Percentiles rank a stretch among this genome's conserved stretches.
Evolutionary conservation across 2,113 vertebrate genomes (phyloP).

Genomic region (Carassius gibelio): DNA sequence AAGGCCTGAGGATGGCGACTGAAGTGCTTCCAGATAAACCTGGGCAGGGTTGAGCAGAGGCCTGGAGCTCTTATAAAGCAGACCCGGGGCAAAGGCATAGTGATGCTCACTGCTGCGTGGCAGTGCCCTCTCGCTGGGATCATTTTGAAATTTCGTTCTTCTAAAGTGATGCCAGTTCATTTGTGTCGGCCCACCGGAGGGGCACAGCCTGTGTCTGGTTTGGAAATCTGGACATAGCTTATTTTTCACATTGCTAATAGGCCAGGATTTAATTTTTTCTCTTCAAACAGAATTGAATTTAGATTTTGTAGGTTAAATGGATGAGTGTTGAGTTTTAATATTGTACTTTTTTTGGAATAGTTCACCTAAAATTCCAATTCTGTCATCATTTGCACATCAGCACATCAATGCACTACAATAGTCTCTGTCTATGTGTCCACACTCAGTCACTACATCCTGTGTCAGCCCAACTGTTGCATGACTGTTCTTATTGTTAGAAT

Average conservation of each 20-base stretch:
- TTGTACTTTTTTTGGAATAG: not conserved
- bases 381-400: not conserved
- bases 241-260: not conserved
- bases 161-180: constrained; percentile 29
- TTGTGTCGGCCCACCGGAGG: not conserved
- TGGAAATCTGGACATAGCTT: not conserved
- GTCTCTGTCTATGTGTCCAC: constrained; percentile 36
- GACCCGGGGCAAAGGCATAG: constrained; percentile 32
- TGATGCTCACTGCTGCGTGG: constrained; percentile 2
- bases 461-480: constrained; percentile 72
- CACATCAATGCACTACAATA: constrained; percentile 55
- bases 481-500: constrained; percentile 50
- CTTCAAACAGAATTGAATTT: not conserved
- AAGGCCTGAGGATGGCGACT: constrained; percentile 40
- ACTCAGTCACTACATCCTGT: constrained; percentile 45
- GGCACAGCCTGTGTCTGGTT: constrained; percentile 22
- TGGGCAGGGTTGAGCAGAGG: constrained; percentile 20
- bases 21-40: constrained; percentile 45
- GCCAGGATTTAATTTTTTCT: not conserved
- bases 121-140: constrained; percentile 13
- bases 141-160: constrained; percentile 7
- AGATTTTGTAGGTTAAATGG: not conserved
- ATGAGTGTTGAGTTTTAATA: not conserved
- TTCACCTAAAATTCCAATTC: not conserved
- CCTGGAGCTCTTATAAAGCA: constrained; percentile 24